Base-by-base conservation (phyloP, 2,888 invertebrate genomes). In the Diploptera punctata region DNA sequence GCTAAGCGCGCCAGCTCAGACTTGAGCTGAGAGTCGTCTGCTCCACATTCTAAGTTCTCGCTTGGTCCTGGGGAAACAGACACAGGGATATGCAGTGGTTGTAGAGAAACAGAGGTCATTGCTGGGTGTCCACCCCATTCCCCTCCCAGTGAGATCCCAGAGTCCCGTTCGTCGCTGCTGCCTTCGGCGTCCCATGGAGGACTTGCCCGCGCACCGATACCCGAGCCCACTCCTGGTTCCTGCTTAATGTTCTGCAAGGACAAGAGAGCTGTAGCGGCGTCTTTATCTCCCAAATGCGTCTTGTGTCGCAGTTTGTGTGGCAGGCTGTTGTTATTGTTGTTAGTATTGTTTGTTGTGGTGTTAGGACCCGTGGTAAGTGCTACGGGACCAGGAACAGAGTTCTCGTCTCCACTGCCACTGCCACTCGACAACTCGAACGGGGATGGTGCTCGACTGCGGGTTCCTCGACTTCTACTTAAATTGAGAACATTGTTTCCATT, bases 291-390 rank as follows among this genome's bases (percentile, higher is more conserved):
- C 75, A 96, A 87, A 80, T 95, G 93, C 44, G 93, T 93, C 84
- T 97, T 97, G 87, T 97, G 96, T 81, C 97, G 91, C 76, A 97
- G 87, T 82, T 97, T 97, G 78, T 95, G 89, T 2, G 97, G 97
- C 81, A 97, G 86, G 78, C 93, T 90, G 81, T 93, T 93, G 83
- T 93, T 44, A 44, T 26, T 60, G 24, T 9, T 31, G 38, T 18
- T 44, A 10, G 7, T 43, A 72, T 85, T 80, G 33, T 2, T 33
- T 31, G 0, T 19, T 7, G 16, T 43, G 77, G 87, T 85, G 4
- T 87, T 87, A 19, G 75, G 75, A 43, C 80, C 79, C 10, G 57
- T 67, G 3, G 47, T 72, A 18, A 75, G 65, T 33, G 78, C 75
- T 33, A 76, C 69, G 24, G 77, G 72, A 24, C 76, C 76, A 49